Percentiles rank a stretch among this genome's conserved stretches.
Conservation (phyloP, 2,113 vertebrate species). For the Carettochelys insculpta region DNA sequence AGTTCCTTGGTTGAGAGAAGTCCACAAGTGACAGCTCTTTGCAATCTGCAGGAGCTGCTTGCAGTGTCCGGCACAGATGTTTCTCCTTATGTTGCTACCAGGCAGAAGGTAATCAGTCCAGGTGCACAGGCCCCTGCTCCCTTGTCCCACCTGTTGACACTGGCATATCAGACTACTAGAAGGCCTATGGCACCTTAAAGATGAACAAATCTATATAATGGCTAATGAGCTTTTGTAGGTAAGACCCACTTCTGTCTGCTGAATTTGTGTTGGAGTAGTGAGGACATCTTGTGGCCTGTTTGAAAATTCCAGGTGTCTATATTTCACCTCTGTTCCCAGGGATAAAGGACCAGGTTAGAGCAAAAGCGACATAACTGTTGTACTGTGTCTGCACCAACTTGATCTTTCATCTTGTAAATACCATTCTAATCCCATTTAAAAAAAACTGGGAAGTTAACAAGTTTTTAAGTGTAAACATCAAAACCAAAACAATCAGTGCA, state of each 20-base stretch:
- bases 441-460: no score
- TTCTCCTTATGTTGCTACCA: neutral
- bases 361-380: neutral
- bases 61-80: neutral
- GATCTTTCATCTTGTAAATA: neutral
- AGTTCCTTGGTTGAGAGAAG: neutral
- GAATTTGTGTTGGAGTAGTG: neutral
- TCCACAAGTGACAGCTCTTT: neutral
- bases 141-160: neutral
- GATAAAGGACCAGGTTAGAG: neutral
- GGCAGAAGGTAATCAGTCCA: neutral
- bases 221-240: no score
- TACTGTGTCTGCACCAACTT: neutral
- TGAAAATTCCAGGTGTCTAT: neutral
- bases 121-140: neutral
- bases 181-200: no score
- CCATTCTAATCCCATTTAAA: neutral
- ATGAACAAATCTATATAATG: no score
- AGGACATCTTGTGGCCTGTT: constrained; percentile 67
- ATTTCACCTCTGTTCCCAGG: neutral
- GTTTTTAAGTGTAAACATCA: no score
- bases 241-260: no score
- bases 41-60: neutral
- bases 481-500: no score
- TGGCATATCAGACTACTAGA: rapidly evolving